Conservation (phyloP, 2,797 vertebrate genomes). For the Parauchenoglanis punctatus region DNA sequence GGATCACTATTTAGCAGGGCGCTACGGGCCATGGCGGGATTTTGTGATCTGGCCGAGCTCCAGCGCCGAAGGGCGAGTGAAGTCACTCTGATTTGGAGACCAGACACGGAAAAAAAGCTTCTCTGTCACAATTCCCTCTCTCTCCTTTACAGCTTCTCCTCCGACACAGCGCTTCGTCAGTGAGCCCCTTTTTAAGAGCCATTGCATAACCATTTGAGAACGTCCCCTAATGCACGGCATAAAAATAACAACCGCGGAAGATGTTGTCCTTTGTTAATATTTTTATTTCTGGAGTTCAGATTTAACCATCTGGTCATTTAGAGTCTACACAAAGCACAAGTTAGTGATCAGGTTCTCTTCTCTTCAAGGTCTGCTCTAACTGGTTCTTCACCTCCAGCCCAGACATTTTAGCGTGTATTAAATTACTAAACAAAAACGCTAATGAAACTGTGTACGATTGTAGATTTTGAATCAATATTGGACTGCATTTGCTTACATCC, state of each 20-base stretch:
- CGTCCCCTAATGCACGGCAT: not conserved
- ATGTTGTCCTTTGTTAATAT: constrained; percentile 1
- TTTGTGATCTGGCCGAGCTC: constrained; percentile 64
- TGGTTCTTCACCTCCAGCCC: not conserved
- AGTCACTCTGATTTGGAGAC: constrained; percentile 42
- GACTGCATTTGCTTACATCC: not conserved
- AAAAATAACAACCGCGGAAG: constrained; percentile 7
- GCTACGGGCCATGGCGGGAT: constrained; percentile 65
- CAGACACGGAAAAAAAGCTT: not conserved
- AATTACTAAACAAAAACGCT: not conserved
- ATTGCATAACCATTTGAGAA: not conserved
- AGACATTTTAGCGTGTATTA: not conserved
- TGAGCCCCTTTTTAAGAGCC: not conserved
- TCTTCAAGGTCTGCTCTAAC: not conserved
- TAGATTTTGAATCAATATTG: not conserved
- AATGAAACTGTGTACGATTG: not conserved
- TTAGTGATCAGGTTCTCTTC: not conserved
- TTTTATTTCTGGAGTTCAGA: not conserved
- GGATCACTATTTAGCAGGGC: constrained; percentile 73
- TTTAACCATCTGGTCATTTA: not conserved
- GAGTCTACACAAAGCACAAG: not conserved
- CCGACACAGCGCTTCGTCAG: not conserved
- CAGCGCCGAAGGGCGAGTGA: constrained; percentile 71
- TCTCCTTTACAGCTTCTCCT: not conserved
- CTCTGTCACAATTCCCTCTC: not conserved